These are phyloP conservation scores for Phoenicopterus ruber DNA, from an alignment of 2,113 vertebrate genomes.

Conservation along the genomic window DNA sequence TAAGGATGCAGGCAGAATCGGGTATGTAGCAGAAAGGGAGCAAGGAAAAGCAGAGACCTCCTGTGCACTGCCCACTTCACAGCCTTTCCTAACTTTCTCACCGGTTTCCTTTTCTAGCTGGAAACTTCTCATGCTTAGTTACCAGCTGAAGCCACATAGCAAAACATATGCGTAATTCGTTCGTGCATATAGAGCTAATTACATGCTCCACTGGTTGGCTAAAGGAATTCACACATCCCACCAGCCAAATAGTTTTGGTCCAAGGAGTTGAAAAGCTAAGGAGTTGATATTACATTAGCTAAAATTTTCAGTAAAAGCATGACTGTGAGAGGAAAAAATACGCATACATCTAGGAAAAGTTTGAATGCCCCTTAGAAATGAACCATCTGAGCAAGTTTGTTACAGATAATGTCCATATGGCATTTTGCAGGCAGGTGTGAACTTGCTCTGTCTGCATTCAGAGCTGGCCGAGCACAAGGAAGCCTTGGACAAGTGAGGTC, in stretches of 20 bases:
- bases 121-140: conserved; percentile 50
- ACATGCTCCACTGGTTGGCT: conserved; percentile 56
- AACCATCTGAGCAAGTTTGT: conserved; percentile 36
- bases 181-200: conserved; percentile 63
- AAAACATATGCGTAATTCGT: conserved; percentile 61
- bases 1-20: background rate
- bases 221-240: conserved; percentile 60
- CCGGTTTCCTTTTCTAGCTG: conserved; percentile 22
- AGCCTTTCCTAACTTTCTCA: conserved; percentile 33
- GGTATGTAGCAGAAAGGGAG: background rate
- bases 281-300: background rate
- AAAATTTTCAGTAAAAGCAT: conserved; percentile 40
- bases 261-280: conserved; percentile 37
- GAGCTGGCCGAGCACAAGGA: conserved; percentile 14
- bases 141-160: conserved; percentile 61
- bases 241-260: conserved; percentile 57
- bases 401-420: conserved; percentile 54
- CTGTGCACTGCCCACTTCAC: background rate
- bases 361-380: conserved; percentile 20
- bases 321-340: conserved; percentile 31
- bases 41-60: background rate
- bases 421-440: conserved; percentile 53
- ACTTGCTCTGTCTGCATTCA: conserved; percentile 47
- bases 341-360: background rate
- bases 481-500: conserved; percentile 40